Evolutionary conservation across 2,888 invertebrate species (phyloP).

Genomic region (Lasioglossum oenotherae): DNA sequence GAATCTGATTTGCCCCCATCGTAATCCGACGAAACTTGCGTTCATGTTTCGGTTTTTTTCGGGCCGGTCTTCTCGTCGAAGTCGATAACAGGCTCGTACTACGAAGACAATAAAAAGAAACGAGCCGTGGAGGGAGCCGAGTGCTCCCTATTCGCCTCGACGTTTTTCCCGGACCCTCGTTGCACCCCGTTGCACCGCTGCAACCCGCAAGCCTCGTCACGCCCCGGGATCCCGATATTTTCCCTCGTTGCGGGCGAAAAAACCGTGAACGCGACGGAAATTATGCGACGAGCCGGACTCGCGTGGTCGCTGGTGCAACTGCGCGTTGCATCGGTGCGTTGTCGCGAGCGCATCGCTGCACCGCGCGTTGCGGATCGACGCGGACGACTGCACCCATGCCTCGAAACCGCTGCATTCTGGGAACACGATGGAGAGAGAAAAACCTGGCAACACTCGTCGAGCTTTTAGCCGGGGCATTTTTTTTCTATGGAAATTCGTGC

Average conservation of each 20-base stretch:
- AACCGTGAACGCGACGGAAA: slow-evolving; percentile 14
- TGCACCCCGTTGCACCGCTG: neutral
- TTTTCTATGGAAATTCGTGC: neutral
- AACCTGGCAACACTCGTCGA: neutral
- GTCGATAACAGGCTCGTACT: slow-evolving; percentile 17
- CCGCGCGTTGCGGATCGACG: slow-evolving; percentile 5
- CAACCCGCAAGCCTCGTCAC: neutral
- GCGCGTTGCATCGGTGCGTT: slow-evolving; percentile 11
- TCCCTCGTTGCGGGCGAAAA: neutral
- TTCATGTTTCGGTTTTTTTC: neutral
- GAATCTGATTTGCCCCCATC: slow-evolving; percentile 3
- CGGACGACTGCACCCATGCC: neutral
- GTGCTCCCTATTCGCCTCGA: neutral
- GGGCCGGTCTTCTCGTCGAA: neutral
- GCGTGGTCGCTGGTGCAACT: slow-evolving; percentile 9
- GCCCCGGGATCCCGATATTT: neutral
- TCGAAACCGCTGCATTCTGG: neutral
- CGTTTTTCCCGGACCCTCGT: neutral
- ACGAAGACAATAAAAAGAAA: slow-evolving; percentile 31
- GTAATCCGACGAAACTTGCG: slow-evolving; percentile 6
- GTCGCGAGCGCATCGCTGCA: neutral
- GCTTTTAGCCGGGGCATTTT: neutral
- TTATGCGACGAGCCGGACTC: neutral
- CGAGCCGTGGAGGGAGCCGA: neutral
- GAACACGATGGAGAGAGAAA: neutral